A percentile compares a stretch with the other conserved stretches of the same genome.
Conservation (phyloP, 1,140 invertebrate species). For the Drosophila leontia region DNA sequence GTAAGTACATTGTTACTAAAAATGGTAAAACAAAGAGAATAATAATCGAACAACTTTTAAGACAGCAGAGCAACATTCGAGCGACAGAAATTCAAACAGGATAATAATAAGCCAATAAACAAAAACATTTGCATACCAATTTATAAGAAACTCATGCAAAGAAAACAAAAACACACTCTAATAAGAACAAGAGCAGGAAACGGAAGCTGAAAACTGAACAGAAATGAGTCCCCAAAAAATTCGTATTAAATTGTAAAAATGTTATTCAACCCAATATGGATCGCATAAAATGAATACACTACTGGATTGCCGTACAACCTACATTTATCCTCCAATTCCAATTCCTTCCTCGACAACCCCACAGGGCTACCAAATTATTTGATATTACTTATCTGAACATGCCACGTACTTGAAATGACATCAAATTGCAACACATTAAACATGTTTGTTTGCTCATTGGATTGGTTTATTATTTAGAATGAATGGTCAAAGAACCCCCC, state of each 20-base stretch:
- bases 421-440: conserved; percentile 58
- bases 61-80: conserved; percentile 30
- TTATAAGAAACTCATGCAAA: conserved; percentile 39
- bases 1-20: conserved; percentile 83
- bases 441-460: conserved; percentile 58
- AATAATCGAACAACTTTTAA: conserved; percentile 54
- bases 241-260: conserved; percentile 68
- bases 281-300: conserved; percentile 58
- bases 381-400: conserved; percentile 65
- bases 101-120: conserved; percentile 44
- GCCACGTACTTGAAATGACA: conserved; percentile 74
- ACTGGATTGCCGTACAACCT: conserved; percentile 54
- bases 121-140: conserved; percentile 39
- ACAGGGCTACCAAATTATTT: conserved; percentile 27
- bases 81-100: conserved; percentile 51
- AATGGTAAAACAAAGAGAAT: conserved; percentile 33
- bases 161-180: conserved; percentile 20
- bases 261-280: conserved; percentile 46
- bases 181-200: conserved; percentile 34
- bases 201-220: conserved; percentile 36
- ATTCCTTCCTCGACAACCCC: conserved; percentile 15
- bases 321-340: conserved; percentile 25
- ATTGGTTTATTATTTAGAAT: conserved; percentile 33
- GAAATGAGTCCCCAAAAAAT: conserved; percentile 16
- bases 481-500: conserved; percentile 18